phyloP scores from a whole-genome alignment of 2,888 invertebrate species.

The Capitulum mitella region DNA sequence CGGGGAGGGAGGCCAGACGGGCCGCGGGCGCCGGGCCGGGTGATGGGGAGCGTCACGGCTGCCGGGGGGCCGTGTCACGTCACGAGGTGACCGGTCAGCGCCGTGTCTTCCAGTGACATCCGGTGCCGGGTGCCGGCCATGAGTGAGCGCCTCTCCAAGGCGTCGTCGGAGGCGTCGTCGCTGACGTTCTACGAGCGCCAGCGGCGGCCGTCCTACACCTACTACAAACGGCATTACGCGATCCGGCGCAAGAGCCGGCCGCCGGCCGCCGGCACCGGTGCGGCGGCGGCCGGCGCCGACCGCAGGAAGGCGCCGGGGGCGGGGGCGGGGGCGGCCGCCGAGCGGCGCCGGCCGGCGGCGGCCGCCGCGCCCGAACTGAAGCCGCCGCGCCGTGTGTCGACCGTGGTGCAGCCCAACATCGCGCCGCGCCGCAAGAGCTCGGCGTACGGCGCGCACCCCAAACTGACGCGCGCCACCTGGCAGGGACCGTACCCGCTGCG shows the following conservation, averaged over 20 bases:
- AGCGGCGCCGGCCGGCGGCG: background rate
- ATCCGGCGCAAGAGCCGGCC: background rate
- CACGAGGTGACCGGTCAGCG: background rate
- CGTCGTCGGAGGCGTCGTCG: background rate
- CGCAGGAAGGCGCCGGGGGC: background rate
- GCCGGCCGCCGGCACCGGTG: background rate
- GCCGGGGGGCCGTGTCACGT: background rate
- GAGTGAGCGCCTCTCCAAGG: background rate
- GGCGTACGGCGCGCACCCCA: slow-evolving; percentile 2
- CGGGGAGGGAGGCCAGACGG: too few relatives aligned
- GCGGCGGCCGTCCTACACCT: slow-evolving; percentile 25
- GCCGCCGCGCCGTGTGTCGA: background rate
- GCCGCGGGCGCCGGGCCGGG: background rate
- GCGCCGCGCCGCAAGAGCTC: background rate
- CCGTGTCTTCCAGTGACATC: slow-evolving; percentile 5
- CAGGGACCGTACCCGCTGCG: background rate
- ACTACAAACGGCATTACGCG: slow-evolving; percentile 25
- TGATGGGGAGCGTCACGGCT: background rate
- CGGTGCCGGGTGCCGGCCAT: background rate
- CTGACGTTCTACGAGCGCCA: slow-evolving; percentile 11
- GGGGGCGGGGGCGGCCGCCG: background rate
- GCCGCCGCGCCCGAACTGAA: background rate
- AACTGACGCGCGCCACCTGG: slow-evolving; percentile 18
- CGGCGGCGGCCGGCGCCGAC: background rate
- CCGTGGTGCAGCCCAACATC: slow-evolving; percentile 23